A percentile compares a stretch with the other conserved stretches of the same genome.
phyloP scores from a whole-genome alignment of 2,797 vertebrate species.

The Leucoraja ocellata region DNA sequence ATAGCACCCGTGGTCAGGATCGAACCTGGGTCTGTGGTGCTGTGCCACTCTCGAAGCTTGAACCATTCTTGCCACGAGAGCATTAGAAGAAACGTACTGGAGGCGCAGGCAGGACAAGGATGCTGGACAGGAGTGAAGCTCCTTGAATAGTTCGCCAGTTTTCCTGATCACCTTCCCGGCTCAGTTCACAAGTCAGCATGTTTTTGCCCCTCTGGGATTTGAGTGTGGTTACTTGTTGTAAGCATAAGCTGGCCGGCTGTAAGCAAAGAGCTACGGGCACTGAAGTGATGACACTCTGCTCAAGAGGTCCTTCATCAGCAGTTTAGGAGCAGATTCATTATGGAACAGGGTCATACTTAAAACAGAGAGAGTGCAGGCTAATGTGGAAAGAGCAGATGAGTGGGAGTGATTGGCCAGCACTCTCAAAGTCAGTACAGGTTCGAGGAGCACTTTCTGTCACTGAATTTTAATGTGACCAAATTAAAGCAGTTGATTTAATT shows the following conservation, averaged over 20 bases:
- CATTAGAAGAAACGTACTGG: no score
- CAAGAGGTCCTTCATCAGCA: neutral
- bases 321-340: neutral
- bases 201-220: neutral
- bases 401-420: neutral
- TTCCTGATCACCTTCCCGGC: neutral
- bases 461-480: neutral
- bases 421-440: neutral
- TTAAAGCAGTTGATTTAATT: neutral
- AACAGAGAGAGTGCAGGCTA: no score
- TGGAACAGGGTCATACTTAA: no score
- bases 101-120: neutral
- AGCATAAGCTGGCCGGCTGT: neutral
- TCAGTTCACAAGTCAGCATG: neutral
- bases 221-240: neutral
- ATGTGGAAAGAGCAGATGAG: no score
- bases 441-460: neutral
- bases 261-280: neutral
- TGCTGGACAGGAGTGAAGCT: neutral
- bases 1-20: no score
- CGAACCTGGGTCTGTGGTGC: no score
- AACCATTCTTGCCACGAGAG: no score
- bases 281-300: neutral
- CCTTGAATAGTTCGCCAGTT: neutral
- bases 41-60: no score